Percentiles rank a stretch among this genome's conserved stretches.
phyloP scores from a whole-genome alignment of 2,113 vertebrate species.

The zebrafish (Danio rerio) region GRCz12tu NC_133185.1:26450501-26451000 shows the following conservation, averaged over 20 bases:
- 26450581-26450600: background rate
- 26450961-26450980: conserved; percentile 73
- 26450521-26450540: background rate
- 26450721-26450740: background rate
- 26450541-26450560: background rate
- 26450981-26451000: conserved; percentile 72
- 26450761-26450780: background rate
- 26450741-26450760: background rate
- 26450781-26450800: too few relatives aligned
- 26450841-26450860: conserved; percentile 53
- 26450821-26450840: conserved; percentile 51
- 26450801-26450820: conserved; percentile 42
- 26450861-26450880: conserved; percentile 64
- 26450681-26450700: conserved; percentile 3
- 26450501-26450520: background rate
- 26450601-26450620: background rate
- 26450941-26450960: conserved; percentile 68
- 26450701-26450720: background rate
- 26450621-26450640: conserved; percentile 46
- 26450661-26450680: conserved; percentile 1
- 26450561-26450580: background rate
- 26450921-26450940: conserved; percentile 76
- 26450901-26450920: conserved; percentile 71
- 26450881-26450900: conserved; percentile 74
- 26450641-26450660: conserved; percentile 20